Conservation (phyloP, 37 sponge, comb jelly and placozoan genomes). For the Axinella damicornis region DNA sequence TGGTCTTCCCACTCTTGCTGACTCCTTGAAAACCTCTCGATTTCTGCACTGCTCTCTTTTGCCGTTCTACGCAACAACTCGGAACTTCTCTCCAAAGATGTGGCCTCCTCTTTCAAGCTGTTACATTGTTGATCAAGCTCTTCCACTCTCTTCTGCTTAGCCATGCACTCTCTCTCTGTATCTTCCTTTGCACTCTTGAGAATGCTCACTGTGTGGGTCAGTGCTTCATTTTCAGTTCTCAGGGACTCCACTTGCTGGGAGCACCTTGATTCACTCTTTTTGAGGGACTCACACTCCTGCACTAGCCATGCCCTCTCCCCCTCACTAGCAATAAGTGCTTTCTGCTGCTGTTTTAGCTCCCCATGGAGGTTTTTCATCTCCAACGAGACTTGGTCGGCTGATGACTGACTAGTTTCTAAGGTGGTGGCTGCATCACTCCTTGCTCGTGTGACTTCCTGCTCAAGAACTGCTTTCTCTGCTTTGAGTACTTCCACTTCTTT, state of each 20-base stretch:
- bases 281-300: too few relatives aligned
- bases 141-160: constrained; percentile 9
- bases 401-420: not conserved
- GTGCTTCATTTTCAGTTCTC: not conserved
- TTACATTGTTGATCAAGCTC: constrained; percentile 9
- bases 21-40: not conserved
- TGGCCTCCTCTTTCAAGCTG: not conserved
- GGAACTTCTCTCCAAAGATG: not conserved
- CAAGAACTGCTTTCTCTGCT: not conserved
- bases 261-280: too few relatives aligned
- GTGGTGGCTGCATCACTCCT: not conserved
- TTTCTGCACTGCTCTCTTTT: constrained; percentile 10
- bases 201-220: not conserved
- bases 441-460: not conserved
- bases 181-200: not conserved
- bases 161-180: not conserved
- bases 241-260: not conserved
- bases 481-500: too few relatives aligned
- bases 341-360: not conserved
- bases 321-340: not conserved
- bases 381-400: not conserved
- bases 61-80: not conserved
- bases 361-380: not conserved
- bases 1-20: constrained; percentile 13
- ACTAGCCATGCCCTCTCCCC: not conserved